Evolutionary conservation across 2,797 vertebrate species (phyloP).

Genomic region (Rhyacichthys aspro): DNA sequence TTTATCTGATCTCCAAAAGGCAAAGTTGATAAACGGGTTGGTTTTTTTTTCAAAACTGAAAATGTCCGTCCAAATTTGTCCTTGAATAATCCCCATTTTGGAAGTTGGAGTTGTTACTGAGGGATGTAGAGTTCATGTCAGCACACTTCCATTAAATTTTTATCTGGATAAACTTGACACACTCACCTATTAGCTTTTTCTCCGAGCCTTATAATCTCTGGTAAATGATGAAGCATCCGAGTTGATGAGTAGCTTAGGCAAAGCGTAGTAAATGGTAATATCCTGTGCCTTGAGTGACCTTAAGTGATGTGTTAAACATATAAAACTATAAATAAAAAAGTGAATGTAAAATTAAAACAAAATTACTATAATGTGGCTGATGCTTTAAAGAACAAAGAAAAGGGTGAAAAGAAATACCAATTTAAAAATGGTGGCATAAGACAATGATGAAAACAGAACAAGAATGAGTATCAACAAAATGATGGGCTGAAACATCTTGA

Average conservation of each 20-base stretch:
- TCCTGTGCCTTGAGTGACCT: constrained; percentile 90
- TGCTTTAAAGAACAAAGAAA: constrained; percentile 96
- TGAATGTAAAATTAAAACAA: constrained; percentile 17
- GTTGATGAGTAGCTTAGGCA: constrained; percentile 74
- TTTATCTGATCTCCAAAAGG: neutral
- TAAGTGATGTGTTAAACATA: constrained; percentile 86
- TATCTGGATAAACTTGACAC: neutral
- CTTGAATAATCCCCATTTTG: neutral
- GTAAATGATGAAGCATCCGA: constrained; percentile 80
- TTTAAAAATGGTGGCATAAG: constrained; percentile 99
- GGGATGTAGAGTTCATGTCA: too few species aligned
- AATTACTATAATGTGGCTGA: constrained; percentile 78
- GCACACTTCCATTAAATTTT: neutral
- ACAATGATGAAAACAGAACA: constrained; percentile 99
- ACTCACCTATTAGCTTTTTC: constrained; percentile 61
- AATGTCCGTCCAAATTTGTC: too few species aligned
- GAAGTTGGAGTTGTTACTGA: too few species aligned
- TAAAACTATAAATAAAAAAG: constrained; percentile 54
- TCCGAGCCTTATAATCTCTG: constrained; percentile 77
- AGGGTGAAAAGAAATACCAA: constrained; percentile 99
- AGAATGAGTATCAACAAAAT: constrained; percentile 99
- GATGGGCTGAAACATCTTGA: constrained; percentile 99
- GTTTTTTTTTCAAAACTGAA: too few species aligned
- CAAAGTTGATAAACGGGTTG: too few species aligned
- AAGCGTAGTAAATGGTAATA: constrained; percentile 83